Evolutionary conservation across 1,140 invertebrate genomes (phyloP), one percentile per base, ranked within the genome.

Genomic region (Tribolium castaneum): DNA sequence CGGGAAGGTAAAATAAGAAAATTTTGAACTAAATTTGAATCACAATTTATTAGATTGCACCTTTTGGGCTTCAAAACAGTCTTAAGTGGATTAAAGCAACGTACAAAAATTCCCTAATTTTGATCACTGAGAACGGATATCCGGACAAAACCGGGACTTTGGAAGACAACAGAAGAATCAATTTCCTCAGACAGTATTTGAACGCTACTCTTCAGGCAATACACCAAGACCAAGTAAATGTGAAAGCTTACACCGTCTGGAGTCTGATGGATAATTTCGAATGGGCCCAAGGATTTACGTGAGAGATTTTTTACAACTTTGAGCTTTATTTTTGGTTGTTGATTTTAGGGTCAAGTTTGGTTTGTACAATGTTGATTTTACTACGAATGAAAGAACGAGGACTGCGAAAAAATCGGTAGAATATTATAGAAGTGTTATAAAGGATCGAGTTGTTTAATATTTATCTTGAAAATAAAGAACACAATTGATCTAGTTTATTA

Each of bases 231-330:
- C 90, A 89, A 1, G 91, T 91, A 9, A 89, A 92, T 39, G 89
- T 95, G 0, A 83, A 86, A 6, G 91, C 88, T 0, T 95, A 94
- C 80, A 90, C 91, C 0, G 86, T 90, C 50, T 95, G 94, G 94
- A 92, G 91, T 71, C 82, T 95, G 0, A 86, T 95, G 77, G 94
- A 96, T 80, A 95, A 94, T 85, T 95, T 95, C 84, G 94, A 96
- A 86, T 96, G 94, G 94, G 83, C 85, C 0, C 83, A 80, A 9
- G 92, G 92, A 70, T 93, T 90, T 77, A 88, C 85, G 91, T 93
- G 86, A 91, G 89, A 30, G 1, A 19, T 19, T 19, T 96, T 94
- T 94, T 84, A 94, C 14, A n/a, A 16, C 9, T 77, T 76, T 87
- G 89, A 85, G 89, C 25, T 30, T 1, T 7, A 87, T 90, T 10